Evolutionary conservation across 2,113 vertebrate genomes (phyloP), one percentile per base, ranked within the genome.

Genomic region (Tachycineta bicolor): DNA sequence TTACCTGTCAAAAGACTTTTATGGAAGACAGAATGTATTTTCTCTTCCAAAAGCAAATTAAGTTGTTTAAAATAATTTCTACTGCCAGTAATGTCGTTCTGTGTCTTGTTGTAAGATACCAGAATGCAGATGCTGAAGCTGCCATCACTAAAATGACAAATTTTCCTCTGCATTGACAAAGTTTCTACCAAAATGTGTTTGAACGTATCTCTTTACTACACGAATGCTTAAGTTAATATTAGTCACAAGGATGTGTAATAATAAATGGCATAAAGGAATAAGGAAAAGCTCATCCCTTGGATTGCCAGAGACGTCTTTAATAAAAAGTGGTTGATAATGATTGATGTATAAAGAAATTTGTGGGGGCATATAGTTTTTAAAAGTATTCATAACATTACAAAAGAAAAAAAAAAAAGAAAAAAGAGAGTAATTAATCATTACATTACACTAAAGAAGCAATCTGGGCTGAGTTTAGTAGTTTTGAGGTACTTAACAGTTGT

Each of bases 271-370:
- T 33, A 8, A 67, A 47, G 29, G n/a, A 70, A 31, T 19, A 28
- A 62, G 25, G 11, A 74, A 0, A 53, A 55, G 3, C 28, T 56
- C 3, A 17, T 4, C 16, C 23, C 0, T 5, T 81, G 33, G 20
- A 21, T 8, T 49, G 19, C 7, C 6, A 37, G 33, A 47, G 9
- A 33, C 23, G 7, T 13, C 5, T 74, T 74, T 13, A 62, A 47
- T 65, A 24, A 43, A 17, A 28, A 22, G 8, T 34, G 39, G 21
- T 78, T 64, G 11, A 1, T 55, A 47, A 50, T 24, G 8, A 13
- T 62, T 63, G 16, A 4, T 58, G 22, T 31, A 14, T 14, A 29
- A 44, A 53, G 9, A 44, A 34, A 19, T 29, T 44, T 23, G 8
- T 78, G 29, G 14, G 18, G 18, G 11, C 14, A 6, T 52, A 4